A percentile compares a stretch with the other conserved stretches of the same genome.
These are phyloP conservation scores for Drosophila prolongata DNA, from an alignment of 2,888 invertebrate genomes.

Conservation along the genomic window DNA sequence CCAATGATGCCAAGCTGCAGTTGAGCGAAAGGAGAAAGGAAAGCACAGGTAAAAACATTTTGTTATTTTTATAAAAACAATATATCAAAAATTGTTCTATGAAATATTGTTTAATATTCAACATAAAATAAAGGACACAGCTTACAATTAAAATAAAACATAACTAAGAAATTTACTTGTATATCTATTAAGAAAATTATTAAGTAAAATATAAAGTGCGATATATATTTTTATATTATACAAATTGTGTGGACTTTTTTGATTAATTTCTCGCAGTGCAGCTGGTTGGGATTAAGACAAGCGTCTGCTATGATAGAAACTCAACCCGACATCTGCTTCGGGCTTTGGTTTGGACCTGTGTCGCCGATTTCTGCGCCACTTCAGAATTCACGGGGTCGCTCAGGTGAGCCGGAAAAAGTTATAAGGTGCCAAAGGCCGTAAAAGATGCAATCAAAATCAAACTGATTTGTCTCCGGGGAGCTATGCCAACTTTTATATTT, in stretches of 20 bases:
- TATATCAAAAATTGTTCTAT: too few relatives aligned
- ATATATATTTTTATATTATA: not conserved
- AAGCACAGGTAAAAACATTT: not conserved
- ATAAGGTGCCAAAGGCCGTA: slow-evolving; percentile 79
- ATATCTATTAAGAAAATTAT: too few relatives aligned
- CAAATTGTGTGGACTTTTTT: not conserved
- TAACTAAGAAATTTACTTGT: too few relatives aligned
- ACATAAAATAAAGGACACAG: too few relatives aligned
- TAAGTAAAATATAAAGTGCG: too few relatives aligned
- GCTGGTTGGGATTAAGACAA: slow-evolving; percentile 34
- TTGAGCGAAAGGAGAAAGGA: slow-evolving; percentile 10
- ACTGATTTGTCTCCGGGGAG: slow-evolving; percentile 78
- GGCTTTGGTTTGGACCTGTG: slow-evolving; percentile 1
- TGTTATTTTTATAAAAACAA: not conserved
- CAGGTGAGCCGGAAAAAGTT: slow-evolving; percentile 53
- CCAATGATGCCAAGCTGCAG: slow-evolving; percentile 59
- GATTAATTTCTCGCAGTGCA: slow-evolving; percentile 1
- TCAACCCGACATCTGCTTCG: slow-evolving; percentile 20
- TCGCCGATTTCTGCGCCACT: slow-evolving; percentile 14
- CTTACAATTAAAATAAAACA: too few relatives aligned
- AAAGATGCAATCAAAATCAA: slow-evolving; percentile 80
- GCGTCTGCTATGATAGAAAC: slow-evolving; percentile 26
- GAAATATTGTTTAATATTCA: too few relatives aligned
- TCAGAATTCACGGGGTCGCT: slow-evolving; percentile 28
- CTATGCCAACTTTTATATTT: slow-evolving; percentile 77